Conservation (phyloP, 2,888 invertebrate species). For the Drosophila eohydei region DNA sequence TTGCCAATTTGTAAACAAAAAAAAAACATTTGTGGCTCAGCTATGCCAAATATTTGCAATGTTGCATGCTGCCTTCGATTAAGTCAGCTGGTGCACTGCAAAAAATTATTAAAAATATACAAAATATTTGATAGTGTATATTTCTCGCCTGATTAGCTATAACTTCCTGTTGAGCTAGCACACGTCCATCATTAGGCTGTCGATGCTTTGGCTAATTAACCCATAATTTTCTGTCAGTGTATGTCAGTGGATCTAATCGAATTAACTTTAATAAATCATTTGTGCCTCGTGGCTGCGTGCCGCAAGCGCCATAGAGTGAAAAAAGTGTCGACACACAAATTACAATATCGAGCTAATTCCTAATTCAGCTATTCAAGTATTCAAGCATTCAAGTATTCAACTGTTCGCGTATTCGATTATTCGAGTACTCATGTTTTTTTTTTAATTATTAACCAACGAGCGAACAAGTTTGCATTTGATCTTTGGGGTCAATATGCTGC, state of each 20-base stretch:
- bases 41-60: conserved; percentile 77
- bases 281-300: conserved; percentile 15
- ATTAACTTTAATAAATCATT: conserved; percentile 40
- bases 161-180: background rate
- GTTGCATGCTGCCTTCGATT: conserved; percentile 61
- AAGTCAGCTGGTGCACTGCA: conserved; percentile 40
- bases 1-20: conserved; percentile 54
- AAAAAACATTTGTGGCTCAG: conserved; percentile 58
- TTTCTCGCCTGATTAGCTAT: background rate
- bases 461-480: conserved; percentile 81
- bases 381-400: conserved; percentile 20
- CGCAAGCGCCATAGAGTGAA: conserved; percentile 24
- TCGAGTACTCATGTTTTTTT: conserved; percentile 27
- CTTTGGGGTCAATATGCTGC: conserved; percentile 77
- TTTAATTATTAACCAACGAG: conserved; percentile 65
- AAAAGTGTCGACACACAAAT: conserved; percentile 68
- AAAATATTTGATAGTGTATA: background rate
- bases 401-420: conserved; percentile 5
- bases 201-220: background rate
- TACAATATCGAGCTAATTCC: conserved; percentile 59
- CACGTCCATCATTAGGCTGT: background rate
- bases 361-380: conserved; percentile 25
- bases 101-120: conserved; percentile 1
- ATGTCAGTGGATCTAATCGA: conserved; percentile 30
- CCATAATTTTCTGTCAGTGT: conserved; percentile 30